Percentiles rank a stretch among this genome's conserved stretches.
Evolutionary conservation across 1,140 invertebrate genomes (phyloP).

Genomic region (Chironomus tepperi): DNA sequence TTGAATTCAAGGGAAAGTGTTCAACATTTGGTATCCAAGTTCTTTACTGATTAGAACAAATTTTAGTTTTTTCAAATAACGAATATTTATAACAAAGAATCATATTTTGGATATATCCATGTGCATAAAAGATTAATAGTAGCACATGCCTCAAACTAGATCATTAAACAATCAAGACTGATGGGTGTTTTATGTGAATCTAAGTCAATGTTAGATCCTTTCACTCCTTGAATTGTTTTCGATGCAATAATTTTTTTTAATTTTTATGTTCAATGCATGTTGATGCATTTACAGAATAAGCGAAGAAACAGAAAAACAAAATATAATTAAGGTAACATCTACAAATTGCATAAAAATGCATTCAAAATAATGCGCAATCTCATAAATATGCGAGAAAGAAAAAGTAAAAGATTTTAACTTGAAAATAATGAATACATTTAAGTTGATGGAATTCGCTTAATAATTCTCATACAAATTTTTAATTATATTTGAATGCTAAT

Average conservation of each 20-base stretch:
- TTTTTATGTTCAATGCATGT: not conserved
- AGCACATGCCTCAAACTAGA: not conserved
- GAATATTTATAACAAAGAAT: no score
- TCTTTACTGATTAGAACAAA: no score
- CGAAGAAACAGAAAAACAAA: no score
- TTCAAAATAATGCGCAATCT: conserved; percentile 1
- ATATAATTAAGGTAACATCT: not conserved
- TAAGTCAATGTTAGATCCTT: conserved; percentile 16
- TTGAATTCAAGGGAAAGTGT: no score
- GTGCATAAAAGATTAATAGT: conserved; percentile 4
- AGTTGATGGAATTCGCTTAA: not conserved
- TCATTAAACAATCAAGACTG: conserved; percentile 15
- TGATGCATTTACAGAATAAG: no score
- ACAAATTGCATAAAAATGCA: not conserved
- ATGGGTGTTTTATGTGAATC: not conserved
- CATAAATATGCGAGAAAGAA: not conserved
- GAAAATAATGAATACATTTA: conserved; percentile 4
- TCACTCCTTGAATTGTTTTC: conserved; percentile 22
- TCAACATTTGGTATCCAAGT: no score
- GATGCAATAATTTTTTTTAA: not conserved
- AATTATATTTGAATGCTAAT: no score
- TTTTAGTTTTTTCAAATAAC: no score
- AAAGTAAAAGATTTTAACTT: not conserved
- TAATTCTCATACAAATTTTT: not conserved
- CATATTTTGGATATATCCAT: no score